Base-by-base conservation (phyloP, 2,888 invertebrate genomes). In the Ophion slaviceki region DNA sequence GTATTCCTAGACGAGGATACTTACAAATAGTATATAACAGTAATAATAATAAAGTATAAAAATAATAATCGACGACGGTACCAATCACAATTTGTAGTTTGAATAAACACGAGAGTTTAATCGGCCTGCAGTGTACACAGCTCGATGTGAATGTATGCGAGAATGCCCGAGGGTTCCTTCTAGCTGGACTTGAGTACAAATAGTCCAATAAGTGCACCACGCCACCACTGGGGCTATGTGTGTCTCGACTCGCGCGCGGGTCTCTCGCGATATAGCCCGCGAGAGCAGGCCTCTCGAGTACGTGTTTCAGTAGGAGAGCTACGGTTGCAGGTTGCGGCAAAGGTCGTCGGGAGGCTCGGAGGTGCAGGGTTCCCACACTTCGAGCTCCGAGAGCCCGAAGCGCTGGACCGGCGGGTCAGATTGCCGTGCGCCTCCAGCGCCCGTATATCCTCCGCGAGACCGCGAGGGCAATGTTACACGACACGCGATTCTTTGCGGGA, bases 341-440 rank as follows among this genome's bases (percentile, higher is more conserved):
- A 91, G 92, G 91, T 92, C 92, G 92, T 90, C 92, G 91, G 91
- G 91, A 91, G 91, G 91, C 91, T 91, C 85, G 89, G 89, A 90
- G 91, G 91, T 91, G 92, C 91, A 90, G 92, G 91, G 92, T 93
- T 93, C 93, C 93, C 93, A 93, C 92, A 93, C 92, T 92, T 91
- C 89, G 90, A 90, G 90, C 90, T 70, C 61, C 71, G 86, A 90
- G 89, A 89, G 91, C 92, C 91, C 88, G 83, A 88, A 91, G 92
- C 92, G 90, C 91, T 92, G 91, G 92, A 91, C 90, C 91, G 89
- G 88, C 88, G 91, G 93, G 93, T 92, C 92, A 93, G 92, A 92
- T 92, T 91, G 91, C 91, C 91, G 89, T 89, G 90, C 89, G 91
- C 93, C 91, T 91, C 89, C 89, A 90, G 92, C 90, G 82, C 85